Percentiles rank a stretch among this genome's conserved stretches.
phyloP scores from a whole-genome alignment of 2,797 vertebrate genomes.

The Ambastaia sidthimunki region DNA sequence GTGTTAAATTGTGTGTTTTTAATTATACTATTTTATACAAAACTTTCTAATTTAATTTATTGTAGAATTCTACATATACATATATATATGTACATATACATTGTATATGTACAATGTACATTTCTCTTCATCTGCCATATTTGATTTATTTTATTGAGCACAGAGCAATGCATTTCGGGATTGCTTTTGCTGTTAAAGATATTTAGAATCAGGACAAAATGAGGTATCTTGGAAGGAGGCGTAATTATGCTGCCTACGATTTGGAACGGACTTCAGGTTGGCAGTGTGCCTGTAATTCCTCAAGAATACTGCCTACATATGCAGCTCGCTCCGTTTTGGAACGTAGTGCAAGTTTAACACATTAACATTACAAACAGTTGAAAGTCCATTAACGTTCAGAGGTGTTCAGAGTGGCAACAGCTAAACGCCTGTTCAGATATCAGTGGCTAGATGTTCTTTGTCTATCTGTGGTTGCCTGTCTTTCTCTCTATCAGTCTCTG shows the following conservation, averaged over 20 bases:
- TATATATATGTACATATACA: no score
- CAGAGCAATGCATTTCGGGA: not conserved
- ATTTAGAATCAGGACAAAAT: not conserved
- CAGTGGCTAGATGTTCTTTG: not conserved
- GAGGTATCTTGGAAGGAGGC: not conserved
- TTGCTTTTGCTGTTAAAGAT: not conserved
- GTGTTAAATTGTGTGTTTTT: no score
- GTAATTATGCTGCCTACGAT: not conserved
- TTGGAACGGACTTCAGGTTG: not conserved
- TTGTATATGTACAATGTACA: not conserved
- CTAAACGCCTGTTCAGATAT: not conserved
- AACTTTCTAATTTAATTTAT: not conserved
- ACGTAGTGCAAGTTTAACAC: not conserved
- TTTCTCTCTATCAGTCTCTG: not conserved
- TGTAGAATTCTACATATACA: not conserved
- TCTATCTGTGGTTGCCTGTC: slow-evolving; percentile 11
- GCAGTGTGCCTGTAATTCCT: not conserved
- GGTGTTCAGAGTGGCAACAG: no score
- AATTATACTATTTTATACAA: not conserved
- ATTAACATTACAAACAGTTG: not conserved
- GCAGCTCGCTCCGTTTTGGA: not conserved
- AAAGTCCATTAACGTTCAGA: not conserved
- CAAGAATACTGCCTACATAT: not conserved
- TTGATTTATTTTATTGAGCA: not conserved
- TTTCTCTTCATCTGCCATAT: not conserved